A percentile compares a stretch with the other conserved stretches of the same genome.
Conservation (phyloP, 2,113 vertebrate genomes). For the Cyanoliseus patagonus region DNA sequence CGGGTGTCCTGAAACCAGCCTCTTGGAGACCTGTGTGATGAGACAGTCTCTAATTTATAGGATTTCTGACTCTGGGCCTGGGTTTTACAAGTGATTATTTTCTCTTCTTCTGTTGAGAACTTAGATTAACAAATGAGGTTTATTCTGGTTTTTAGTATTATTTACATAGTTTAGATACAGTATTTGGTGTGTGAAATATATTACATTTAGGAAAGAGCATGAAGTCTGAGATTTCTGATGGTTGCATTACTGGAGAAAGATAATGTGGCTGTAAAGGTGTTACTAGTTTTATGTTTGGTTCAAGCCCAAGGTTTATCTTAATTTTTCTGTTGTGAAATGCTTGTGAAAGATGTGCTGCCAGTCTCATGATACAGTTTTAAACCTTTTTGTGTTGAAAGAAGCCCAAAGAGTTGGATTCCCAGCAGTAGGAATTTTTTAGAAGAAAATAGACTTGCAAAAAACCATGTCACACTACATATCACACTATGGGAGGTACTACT, state of each 20-base stretch:
- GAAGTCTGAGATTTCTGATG: not conserved
- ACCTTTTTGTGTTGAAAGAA: not conserved
- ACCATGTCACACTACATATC: accelerated
- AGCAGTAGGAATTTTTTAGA: not conserved
- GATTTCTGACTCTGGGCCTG: not conserved
- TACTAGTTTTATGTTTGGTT: not conserved
- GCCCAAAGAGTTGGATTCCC: not conserved
- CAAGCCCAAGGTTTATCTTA: not conserved
- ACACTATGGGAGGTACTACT: not conserved
- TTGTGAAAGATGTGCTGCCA: not conserved
- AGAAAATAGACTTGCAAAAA: not conserved
- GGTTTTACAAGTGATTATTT: not conserved
- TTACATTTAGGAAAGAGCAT: not conserved
- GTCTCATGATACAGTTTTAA: not conserved
- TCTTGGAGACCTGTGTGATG: not conserved
- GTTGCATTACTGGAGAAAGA: not conserved
- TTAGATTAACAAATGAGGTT: not conserved
- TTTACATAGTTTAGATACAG: not conserved
- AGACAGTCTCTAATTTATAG: not conserved
- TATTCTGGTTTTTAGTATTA: not conserved
- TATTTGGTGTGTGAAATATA: not conserved
- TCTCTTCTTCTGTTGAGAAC: not conserved
- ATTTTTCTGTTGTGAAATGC: not conserved
- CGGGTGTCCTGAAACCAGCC: not conserved
- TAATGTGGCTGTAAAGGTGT: not conserved